Evolutionary conservation across 2,888 invertebrate genomes (phyloP).

Genomic region (Abrostola triplasia): DNA sequence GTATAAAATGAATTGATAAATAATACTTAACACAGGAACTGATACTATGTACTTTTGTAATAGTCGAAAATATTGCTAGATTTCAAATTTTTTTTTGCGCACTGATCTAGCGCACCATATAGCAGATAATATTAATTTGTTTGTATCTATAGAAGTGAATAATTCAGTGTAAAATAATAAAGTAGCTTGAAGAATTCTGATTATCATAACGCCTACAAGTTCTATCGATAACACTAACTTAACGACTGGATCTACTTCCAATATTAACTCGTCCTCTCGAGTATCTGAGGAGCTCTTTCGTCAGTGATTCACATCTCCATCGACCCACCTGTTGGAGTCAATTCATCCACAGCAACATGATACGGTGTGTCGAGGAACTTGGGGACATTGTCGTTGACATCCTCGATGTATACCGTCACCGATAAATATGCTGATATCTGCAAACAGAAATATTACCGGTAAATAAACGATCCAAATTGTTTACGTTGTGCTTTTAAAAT

Average conservation of each 20-base stretch:
- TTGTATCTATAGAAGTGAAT: too few species aligned
- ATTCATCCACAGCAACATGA: conserved; percentile 93
- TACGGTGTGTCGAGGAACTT: conserved; percentile 94
- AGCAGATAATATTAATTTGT: too few species aligned
- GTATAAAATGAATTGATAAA: neutral
- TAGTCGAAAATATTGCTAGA: neutral
- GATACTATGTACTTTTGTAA: neutral
- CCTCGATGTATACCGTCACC: conserved; percentile 96
- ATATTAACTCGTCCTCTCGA: neutral
- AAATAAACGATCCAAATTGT: neutral
- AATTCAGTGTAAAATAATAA: too few species aligned
- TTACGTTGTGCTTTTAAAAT: too few species aligned
- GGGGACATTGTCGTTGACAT: conserved; percentile 95
- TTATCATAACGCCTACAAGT: too few species aligned
- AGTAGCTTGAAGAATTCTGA: too few species aligned
- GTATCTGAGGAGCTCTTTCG: neutral
- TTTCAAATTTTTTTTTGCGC: neutral
- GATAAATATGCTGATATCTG: conserved; percentile 95
- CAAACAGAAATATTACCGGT: neutral
- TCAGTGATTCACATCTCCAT: neutral
- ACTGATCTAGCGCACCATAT: too few species aligned
- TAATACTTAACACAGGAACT: neutral
- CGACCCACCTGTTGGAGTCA: conserved; percentile 91
- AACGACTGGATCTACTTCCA: neutral
- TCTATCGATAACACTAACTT: neutral